Base-by-base conservation (phyloP, 2,797 vertebrate genomes). In the Takifugu ocellatus region DNA sequence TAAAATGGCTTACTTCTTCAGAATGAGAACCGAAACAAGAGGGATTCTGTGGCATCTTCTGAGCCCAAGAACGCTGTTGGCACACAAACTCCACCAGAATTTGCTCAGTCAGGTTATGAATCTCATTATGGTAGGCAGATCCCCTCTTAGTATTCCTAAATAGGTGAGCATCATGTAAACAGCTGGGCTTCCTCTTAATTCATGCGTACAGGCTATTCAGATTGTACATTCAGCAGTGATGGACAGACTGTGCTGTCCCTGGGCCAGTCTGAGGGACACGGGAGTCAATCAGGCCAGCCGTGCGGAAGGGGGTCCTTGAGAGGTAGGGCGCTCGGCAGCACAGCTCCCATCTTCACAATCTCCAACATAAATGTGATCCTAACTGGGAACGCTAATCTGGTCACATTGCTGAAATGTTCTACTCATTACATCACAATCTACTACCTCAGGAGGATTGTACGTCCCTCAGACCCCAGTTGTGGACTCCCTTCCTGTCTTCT, bases 81-180 rank as follows among this genome's bases (percentile, higher is more conserved):
- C 77, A 99, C 96, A 27, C 96, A 99, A 60, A 98, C 96, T 1
- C 90, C 94, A 58, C 93, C 94, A 3, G 95, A 95, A 49, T 92
- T 95, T 72, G 92, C 89, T 26, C 51, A 90, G 10, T 72, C 90
- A 0, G 95, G 96, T 7, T 92, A 94, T 1, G 89, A 93, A 4
- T 42, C 87, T 0, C 88, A 88, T 64, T 81, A 88, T 21, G 93
- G 96, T 97, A 88, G 61, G 80, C 25, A 1, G 5, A n/a, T 15
- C 3, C n/a, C 9, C 33, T 17, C 0, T 31, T 5, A 15, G n/a
- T 16, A 5, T 44, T 33, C 5, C 6, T 4, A 44, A 16, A 44
- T 17, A 17, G 43, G 16, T 17, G 36, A 39, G 12, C 36, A 14
- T 17, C 17, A 16, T 17, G n/a, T 16, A 16, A 44, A 17, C n/a